phyloP scores from a whole-genome alignment of 2,113 vertebrate species.

The Oryzias woworae region DNA sequence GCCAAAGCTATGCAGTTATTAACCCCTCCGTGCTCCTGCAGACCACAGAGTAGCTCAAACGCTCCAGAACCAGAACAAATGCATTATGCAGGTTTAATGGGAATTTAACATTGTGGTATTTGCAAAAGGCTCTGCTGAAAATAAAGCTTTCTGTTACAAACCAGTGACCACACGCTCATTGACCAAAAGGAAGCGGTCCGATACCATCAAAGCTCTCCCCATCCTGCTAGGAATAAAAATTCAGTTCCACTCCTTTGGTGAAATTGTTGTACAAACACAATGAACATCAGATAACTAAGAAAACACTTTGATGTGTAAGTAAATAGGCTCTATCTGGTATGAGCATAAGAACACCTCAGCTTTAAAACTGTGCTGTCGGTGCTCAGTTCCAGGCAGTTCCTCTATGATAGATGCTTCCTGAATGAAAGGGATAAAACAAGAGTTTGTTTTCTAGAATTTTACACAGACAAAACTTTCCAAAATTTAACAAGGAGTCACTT shows the following conservation, averaged over 20 bases:
- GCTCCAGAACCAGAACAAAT: slow-evolving; percentile 30
- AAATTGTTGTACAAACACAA: slow-evolving; percentile 19
- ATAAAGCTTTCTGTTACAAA: slow-evolving; percentile 6
- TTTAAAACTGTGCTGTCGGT: slow-evolving; percentile 33
- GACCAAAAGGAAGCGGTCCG: slow-evolving; percentile 18
- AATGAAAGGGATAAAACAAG: slow-evolving; percentile 2
- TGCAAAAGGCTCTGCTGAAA: slow-evolving; percentile 1
- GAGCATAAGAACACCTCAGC: slow-evolving; percentile 38
- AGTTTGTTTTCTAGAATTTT: too few relatives aligned
- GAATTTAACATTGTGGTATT: slow-evolving; percentile 26
- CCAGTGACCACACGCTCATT: slow-evolving; percentile 20
- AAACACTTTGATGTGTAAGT: slow-evolving; percentile 11
- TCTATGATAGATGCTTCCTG: slow-evolving; percentile 49
- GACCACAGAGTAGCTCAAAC: slow-evolving; percentile 44
- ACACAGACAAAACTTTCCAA: too few relatives aligned
- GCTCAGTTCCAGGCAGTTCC: slow-evolving; percentile 24
- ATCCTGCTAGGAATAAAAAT: background rate
- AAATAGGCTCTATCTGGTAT: slow-evolving; percentile 14
- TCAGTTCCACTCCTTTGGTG: background rate
- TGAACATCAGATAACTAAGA: slow-evolving; percentile 18
- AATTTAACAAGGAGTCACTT: too few relatives aligned
- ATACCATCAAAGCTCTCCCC: slow-evolving; percentile 1
- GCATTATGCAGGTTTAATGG: slow-evolving; percentile 40
- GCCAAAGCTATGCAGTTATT: slow-evolving; percentile 53
- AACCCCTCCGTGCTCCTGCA: slow-evolving; percentile 35